Conservation (phyloP, 1,140 invertebrate genomes). For the Leptoteleia sp. region DNA sequence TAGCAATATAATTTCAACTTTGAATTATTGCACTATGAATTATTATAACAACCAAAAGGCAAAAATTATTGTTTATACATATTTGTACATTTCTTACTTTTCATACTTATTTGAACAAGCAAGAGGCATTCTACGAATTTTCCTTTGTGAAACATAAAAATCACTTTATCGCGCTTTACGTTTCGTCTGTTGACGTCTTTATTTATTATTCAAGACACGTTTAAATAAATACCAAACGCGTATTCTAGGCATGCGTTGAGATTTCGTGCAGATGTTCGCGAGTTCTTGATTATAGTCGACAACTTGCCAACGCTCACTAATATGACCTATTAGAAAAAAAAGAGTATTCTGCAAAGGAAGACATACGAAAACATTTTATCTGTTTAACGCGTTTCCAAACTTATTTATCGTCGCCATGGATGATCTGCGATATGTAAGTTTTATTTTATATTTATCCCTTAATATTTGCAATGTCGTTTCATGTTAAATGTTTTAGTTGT, state of each 20-base stretch:
- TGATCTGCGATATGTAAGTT: too few species aligned
- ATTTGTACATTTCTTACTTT: too few species aligned
- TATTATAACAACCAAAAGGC: too few species aligned
- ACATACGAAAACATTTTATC: constrained; percentile 8
- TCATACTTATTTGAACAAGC: constrained; percentile 6
- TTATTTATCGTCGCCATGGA: too few species aligned
- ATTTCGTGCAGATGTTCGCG: constrained; percentile 54
- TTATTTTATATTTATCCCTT: too few species aligned
- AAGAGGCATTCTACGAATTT: constrained; percentile 9
- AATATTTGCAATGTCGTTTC: too few species aligned
- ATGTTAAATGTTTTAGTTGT: too few species aligned
- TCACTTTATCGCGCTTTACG: constrained; percentile 33
- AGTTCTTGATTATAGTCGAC: constrained; percentile 30
- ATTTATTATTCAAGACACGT: constrained; percentile 54
- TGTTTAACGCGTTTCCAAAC: background rate
- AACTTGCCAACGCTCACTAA: constrained; percentile 24
- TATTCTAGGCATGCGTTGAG: constrained; percentile 44
- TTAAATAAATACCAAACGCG: constrained; percentile 42
- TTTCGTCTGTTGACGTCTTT: constrained; percentile 27
- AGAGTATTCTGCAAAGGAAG: constrained; percentile 13
- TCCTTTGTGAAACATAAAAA: constrained; percentile 17
- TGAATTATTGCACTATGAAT: too few species aligned
- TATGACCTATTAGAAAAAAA: constrained; percentile 13
- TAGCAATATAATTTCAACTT: too few species aligned
- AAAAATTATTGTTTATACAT: too few species aligned